A percentile compares a stretch with the other conserved stretches of the same genome.
phyloP scores from a whole-genome alignment of 1,140 invertebrate species.

The Portunus trituberculatus region DNA sequence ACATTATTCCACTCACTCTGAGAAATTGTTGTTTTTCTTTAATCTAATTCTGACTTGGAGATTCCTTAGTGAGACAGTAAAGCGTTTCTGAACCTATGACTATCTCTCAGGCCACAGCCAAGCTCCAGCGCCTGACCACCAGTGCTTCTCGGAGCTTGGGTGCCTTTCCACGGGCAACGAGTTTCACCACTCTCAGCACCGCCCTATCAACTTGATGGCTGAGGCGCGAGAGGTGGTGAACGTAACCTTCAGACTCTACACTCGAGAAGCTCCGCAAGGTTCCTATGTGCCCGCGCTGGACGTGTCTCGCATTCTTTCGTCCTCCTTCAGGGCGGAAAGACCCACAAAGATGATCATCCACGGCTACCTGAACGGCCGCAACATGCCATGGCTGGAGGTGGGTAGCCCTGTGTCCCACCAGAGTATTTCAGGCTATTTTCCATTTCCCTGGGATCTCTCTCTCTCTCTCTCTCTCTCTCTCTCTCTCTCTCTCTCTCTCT shows the following conservation, averaged over 20 bases:
- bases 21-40: no score
- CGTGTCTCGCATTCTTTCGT: background rate
- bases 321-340: constrained; percentile 51
- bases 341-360: constrained; percentile 60
- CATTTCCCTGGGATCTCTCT: no score
- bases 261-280: constrained; percentile 37
- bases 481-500: no score
- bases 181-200: constrained; percentile 33
- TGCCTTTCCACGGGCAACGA: constrained; percentile 33
- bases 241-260: constrained; percentile 30
- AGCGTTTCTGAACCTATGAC: no score
- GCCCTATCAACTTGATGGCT: constrained; percentile 46
- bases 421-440: no score
- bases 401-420: background rate
- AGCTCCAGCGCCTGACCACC: background rate
- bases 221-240: constrained; percentile 25
- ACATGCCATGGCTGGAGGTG: constrained; percentile 63
- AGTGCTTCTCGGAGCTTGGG: constrained; percentile 49
- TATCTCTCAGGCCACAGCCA: background rate
- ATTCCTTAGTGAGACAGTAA: no score
- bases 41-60: no score
- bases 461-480: no score
- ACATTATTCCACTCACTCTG: no score
- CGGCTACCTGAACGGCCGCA: constrained; percentile 54
- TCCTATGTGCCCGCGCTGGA: constrained; percentile 25